A percentile compares a stretch with the other conserved stretches of the same genome.
Evolutionary conservation across 2,888 invertebrate genomes (phyloP).

Genomic region (Ramazzottius varieornatus): DNA sequence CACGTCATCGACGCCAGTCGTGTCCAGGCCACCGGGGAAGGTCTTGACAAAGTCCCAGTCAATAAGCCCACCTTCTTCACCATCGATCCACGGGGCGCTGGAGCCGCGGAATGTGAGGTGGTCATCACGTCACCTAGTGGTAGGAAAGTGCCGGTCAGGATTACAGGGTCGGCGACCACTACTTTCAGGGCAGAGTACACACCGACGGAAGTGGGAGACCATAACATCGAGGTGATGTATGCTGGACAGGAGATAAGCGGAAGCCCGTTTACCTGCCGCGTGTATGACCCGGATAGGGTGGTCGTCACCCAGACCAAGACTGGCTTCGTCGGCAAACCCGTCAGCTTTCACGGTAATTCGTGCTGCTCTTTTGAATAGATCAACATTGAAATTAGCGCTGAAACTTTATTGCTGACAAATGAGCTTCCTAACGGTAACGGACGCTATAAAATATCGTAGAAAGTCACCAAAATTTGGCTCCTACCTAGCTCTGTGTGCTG

Average conservation of each 20-base stretch:
- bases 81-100: constrained; percentile 47
- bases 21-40: constrained; percentile 48
- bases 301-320: constrained; percentile 72
- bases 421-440: no score
- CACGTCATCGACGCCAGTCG: constrained; percentile 53
- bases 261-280: constrained; percentile 83
- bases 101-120: constrained; percentile 17
- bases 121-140: constrained; percentile 31
- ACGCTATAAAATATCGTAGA: no score
- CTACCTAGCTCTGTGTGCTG: no score
- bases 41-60: constrained; percentile 63
- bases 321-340: constrained; percentile 59
- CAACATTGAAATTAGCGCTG: no score
- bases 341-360: constrained; percentile 61
- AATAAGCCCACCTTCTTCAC: constrained; percentile 54
- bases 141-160: constrained; percentile 7
- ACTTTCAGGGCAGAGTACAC: constrained; percentile 34
- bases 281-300: constrained; percentile 76
- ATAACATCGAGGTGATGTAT: constrained; percentile 21
- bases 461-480: no score
- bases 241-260: constrained; percentile 38
- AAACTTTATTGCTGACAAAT: no score
- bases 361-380: neutral
- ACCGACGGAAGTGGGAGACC: constrained; percentile 18
- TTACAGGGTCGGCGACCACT: constrained; percentile 6